A percentile compares a stretch with the other conserved stretches of the same genome.
These are phyloP conservation scores for Tachysurus fulvidraco DNA, from an alignment of 2,113 vertebrate species.

Conservation along the genomic window DNA sequence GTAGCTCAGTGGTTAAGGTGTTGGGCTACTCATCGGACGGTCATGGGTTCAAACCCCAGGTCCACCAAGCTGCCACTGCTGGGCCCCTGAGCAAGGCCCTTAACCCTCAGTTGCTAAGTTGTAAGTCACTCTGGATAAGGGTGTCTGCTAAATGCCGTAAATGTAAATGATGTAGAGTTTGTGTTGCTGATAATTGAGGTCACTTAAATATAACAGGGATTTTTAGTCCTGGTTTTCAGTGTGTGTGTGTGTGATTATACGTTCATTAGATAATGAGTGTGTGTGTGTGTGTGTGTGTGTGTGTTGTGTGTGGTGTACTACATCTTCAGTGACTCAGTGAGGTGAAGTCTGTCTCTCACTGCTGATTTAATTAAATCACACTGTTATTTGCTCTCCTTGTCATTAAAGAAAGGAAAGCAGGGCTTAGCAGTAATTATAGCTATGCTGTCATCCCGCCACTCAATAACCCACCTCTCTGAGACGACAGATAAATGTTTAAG, in stretches of 20 bases:
- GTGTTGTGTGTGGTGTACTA: background rate
- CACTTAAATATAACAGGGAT: background rate
- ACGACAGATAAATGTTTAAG: background rate
- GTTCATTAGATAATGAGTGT: conserved; percentile 27
- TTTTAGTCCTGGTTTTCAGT: background rate
- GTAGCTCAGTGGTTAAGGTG: no score
- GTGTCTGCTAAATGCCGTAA: no score
- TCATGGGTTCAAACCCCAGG: no score
- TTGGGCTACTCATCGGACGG: no score
- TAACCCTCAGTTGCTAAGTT: no score
- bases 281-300: background rate
- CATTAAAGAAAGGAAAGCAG: conserved; percentile 31
- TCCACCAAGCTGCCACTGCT: no score
- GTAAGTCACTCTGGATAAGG: no score
- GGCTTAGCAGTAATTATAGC: conserved; percentile 41
- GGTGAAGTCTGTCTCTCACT: conserved; percentile 19
- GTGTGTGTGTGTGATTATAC: background rate
- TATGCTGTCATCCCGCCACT: conserved; percentile 35
- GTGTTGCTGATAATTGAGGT: background rate
- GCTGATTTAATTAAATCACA: conserved; percentile 44
- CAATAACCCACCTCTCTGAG: conserved; percentile 27
- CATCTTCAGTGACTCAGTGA: conserved; percentile 15
- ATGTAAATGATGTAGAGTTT: background rate
- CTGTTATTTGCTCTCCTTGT: conserved; percentile 37
- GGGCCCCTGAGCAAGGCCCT: no score